Percentiles rank a stretch among this genome's conserved stretches.
Evolutionary conservation across 2,888 invertebrate species (phyloP).

Genomic region (Agrotis segetum): DNA sequence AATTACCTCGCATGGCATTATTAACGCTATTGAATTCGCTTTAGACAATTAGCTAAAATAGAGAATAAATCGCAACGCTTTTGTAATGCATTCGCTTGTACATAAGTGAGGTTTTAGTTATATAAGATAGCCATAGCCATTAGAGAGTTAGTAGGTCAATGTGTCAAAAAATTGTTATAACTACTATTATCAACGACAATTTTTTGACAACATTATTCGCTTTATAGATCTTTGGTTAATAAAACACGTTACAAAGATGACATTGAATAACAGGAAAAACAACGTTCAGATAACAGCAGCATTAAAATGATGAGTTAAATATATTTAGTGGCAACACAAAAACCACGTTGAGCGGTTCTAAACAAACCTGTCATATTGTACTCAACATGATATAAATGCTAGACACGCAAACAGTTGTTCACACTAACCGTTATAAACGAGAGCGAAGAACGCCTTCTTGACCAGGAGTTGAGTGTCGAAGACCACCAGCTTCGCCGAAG

Average conservation of each 20-base stretch:
- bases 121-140: constrained; percentile 8
- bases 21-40: constrained; percentile 45
- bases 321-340: constrained; percentile 20
- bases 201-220: constrained; percentile 19
- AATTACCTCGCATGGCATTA: constrained; percentile 53
- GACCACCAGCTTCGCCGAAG: constrained; percentile 99
- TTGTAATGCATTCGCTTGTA: constrained; percentile 49
- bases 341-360: constrained; percentile 6
- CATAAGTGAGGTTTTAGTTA: background rate
- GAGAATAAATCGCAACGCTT: constrained; percentile 52
- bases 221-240: constrained; percentile 16
- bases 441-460: constrained; percentile 99
- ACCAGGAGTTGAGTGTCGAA: constrained; percentile 99
- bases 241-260: constrained; percentile 27
- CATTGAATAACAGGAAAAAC: constrained; percentile 38
- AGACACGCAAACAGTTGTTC: constrained; percentile 31
- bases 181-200: background rate
- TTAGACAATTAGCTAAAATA: constrained; percentile 8
- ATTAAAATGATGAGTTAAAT: constrained; percentile 41
- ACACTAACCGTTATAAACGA: constrained; percentile 98
- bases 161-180: constrained; percentile 16
- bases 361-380: constrained; percentile 36
- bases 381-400: constrained; percentile 46
- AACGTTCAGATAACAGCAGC: constrained; percentile 35
- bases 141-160: constrained; percentile 22